Percentiles rank a stretch among this genome's conserved stretches.
These are phyloP conservation scores for Nebria brevicollis DNA, from an alignment of 2,888 invertebrate genomes.

Conservation along the genomic window DNA sequence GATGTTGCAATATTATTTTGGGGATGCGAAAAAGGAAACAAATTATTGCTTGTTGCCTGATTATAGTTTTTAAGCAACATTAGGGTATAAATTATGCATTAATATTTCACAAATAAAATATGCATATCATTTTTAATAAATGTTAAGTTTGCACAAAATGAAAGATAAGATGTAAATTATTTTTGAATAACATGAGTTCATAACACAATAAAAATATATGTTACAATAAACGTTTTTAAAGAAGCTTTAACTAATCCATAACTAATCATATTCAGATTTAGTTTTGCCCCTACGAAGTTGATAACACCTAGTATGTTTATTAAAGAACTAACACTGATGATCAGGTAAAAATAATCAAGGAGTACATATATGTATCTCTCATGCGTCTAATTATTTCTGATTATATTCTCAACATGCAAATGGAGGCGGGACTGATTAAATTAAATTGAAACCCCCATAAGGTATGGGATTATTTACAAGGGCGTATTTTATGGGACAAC, in stretches of 20 bases:
- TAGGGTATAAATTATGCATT: not conserved
- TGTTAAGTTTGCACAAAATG: not conserved
- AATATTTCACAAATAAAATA: not conserved
- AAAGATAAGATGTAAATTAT: not conserved
- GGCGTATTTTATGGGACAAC: conserved; percentile 1
- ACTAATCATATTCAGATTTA: not conserved
- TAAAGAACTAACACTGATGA: not conserved
- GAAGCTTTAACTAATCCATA: not conserved
- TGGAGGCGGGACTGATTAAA: conserved; percentile 40
- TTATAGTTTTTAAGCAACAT: not conserved
- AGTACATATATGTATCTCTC: conserved; percentile 33
- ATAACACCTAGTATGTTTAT: not conserved
- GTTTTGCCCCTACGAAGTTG: not conserved
- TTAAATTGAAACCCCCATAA: conserved; percentile 39
- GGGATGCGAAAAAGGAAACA: not conserved
- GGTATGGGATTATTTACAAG: not conserved
- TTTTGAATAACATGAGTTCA: too few species aligned
- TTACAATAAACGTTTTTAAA: not conserved
- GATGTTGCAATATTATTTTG: not conserved
- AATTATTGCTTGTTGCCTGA: not conserved
- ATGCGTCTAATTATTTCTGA: conserved; percentile 41
- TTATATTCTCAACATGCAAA: conserved; percentile 38
- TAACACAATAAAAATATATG: too few species aligned
- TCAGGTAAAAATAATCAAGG: conserved; percentile 31
- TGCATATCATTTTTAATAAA: not conserved